Percentiles rank a stretch among this genome's conserved stretches.
These are phyloP conservation scores for Tamandua tetradactyla DNA, from an alignment of 2,797 vertebrate species.

Conservation along the genomic window DNA sequence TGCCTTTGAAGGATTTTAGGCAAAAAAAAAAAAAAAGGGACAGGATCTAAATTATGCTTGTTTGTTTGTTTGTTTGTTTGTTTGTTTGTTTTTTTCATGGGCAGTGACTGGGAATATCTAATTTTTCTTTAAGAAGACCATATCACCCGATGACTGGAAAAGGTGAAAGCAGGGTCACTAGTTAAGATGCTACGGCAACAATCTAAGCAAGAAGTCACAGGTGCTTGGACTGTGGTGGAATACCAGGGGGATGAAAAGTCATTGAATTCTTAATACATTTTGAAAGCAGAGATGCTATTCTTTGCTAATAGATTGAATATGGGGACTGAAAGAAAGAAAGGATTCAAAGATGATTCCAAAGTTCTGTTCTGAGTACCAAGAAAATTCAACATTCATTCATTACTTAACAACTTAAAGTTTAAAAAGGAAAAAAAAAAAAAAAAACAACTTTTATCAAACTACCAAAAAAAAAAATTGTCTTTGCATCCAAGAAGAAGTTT, in stretches of 20 bases:
- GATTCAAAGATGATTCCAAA: no score
- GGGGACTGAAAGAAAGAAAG: no score
- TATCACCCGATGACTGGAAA: background rate
- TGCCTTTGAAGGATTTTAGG: background rate
- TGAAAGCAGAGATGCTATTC: background rate
- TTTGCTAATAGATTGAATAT: no score
- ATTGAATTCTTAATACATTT: background rate
- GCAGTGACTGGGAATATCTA: no score
- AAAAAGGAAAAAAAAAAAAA: background rate
- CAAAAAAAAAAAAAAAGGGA: no score
- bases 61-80: no score
- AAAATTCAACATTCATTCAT: conserved; percentile 10
- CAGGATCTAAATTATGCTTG: background rate
- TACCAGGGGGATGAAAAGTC: background rate
- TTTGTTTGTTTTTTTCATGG: no score
- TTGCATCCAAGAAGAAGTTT: background rate
- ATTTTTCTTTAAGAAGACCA: background rate
- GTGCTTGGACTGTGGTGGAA: background rate
- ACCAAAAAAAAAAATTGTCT: conserved; percentile 16
- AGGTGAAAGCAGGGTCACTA: background rate
- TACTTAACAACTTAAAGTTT: background rate
- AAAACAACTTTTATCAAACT: background rate
- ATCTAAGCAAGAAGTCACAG: background rate
- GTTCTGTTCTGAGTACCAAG: background rate
- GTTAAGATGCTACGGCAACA: background rate